These are phyloP conservation scores for Watsonalla binaria DNA, from an alignment of 2,888 invertebrate genomes.

Conservation along the genomic window DNA sequence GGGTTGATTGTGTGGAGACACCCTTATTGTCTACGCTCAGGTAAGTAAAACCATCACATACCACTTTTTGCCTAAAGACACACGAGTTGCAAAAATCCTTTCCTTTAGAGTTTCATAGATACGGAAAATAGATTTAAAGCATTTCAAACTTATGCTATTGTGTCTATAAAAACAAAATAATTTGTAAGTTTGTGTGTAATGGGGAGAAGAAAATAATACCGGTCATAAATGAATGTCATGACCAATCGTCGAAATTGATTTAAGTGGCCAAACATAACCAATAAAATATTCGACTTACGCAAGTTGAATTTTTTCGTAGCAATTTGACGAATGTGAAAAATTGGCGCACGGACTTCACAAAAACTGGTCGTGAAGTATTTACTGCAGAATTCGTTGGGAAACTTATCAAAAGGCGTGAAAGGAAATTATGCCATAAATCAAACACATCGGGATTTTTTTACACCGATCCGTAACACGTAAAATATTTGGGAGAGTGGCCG, in stretches of 20 bases:
- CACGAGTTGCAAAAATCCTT: slow-evolving; percentile 60
- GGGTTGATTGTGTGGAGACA: slow-evolving; percentile 70
- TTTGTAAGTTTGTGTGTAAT: no score
- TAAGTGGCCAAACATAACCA: neutral
- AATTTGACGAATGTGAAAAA: slow-evolving; percentile 9
- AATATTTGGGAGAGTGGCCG: slow-evolving; percentile 64
- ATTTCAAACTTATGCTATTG: no score
- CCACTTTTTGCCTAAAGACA: slow-evolving; percentile 60
- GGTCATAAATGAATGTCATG: neutral
- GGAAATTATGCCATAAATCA: slow-evolving; percentile 67
- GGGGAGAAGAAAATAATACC: neutral
- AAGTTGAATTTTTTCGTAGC: neutral
- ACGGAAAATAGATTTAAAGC: no score
- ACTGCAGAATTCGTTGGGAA: slow-evolving; percentile 32
- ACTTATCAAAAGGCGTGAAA: slow-evolving; percentile 55
- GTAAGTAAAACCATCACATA: slow-evolving; percentile 61
- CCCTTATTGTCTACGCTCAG: slow-evolving; percentile 70
- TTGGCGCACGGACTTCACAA: slow-evolving; percentile 11
- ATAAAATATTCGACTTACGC: neutral
- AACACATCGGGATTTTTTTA: slow-evolving; percentile 57
- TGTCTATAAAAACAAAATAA: no score
- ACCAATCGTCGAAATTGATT: neutral
- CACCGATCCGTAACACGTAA: slow-evolving; percentile 58
- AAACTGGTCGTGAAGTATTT: slow-evolving; percentile 29
- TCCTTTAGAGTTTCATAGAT: neutral